These are phyloP conservation scores for Regulus satrapa DNA, from an alignment of 2,113 vertebrate genomes.

Conservation along the genomic window DNA sequence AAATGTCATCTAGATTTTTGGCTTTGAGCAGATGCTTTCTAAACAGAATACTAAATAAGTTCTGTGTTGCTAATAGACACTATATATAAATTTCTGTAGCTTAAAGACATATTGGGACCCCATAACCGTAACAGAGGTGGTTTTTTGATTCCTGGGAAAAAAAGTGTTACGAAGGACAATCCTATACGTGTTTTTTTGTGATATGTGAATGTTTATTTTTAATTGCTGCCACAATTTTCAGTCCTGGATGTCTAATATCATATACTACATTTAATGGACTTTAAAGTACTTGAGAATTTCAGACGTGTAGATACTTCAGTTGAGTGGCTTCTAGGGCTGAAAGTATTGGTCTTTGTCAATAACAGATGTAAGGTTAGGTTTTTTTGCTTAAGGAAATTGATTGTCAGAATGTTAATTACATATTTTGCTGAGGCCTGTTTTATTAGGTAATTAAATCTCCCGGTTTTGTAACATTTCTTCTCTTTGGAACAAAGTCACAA, in stretches of 20 bases:
- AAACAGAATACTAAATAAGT: not conserved
- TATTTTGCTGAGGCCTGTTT: not conserved
- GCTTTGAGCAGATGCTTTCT: conserved; percentile 6
- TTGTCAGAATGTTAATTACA: not conserved
- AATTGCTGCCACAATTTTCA: not conserved
- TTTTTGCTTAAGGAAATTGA: not conserved
- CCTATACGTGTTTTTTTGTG: not conserved
- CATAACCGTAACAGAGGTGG: not conserved
- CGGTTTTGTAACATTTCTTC: not conserved
- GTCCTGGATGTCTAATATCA: not conserved
- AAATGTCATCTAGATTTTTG: conserved; percentile 1
- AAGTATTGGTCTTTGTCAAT: not conserved
- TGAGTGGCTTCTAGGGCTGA: not conserved
- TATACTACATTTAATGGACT: not conserved
- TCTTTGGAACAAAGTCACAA: not conserved
- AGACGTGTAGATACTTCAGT: not conserved
- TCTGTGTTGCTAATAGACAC: not conserved
- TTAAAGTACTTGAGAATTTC: not conserved
- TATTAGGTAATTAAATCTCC: not conserved
- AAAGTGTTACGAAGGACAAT: not conserved
- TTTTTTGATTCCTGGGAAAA: not conserved
- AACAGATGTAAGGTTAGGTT: not conserved
- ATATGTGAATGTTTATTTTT: not conserved
- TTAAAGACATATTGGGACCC: not conserved
- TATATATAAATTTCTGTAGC: not conserved